Conservation (phyloP, 2,888 invertebrate genomes). For the Caradrina kadenii region DNA sequence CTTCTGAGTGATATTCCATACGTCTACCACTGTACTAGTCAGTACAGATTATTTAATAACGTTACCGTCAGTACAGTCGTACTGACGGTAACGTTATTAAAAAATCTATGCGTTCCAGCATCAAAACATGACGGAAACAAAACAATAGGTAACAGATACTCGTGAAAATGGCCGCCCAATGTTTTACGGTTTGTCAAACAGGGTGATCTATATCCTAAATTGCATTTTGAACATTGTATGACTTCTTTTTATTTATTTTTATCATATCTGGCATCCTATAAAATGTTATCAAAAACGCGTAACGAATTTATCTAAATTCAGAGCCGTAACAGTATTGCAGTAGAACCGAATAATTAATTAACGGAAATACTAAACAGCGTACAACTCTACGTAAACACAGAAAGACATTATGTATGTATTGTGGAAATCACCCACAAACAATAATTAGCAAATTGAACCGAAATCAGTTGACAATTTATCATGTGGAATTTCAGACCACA, state of each 20-base stretch:
- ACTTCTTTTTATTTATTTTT: constrained; percentile 29
- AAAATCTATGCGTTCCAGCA: constrained; percentile 40
- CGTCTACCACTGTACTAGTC: background rate
- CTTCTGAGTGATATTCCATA: constrained; percentile 13
- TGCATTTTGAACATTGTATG: constrained; percentile 20
- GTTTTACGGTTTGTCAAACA: constrained; percentile 44
- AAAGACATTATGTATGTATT: constrained; percentile 46
- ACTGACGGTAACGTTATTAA: constrained; percentile 25
- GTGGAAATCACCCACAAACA: constrained; percentile 71
- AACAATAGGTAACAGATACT: constrained; percentile 48
- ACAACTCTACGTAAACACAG: constrained; percentile 33
- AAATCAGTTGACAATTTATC: constrained; percentile 80
- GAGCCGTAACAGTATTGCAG: background rate
- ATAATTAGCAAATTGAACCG: constrained; percentile 77
- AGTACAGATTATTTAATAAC: too few relatives aligned
- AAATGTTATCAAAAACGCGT: constrained; percentile 15
- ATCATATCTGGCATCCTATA: constrained; percentile 8
- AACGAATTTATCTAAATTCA: constrained; percentile 24
- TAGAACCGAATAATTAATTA: background rate
- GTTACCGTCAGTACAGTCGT: too few relatives aligned
- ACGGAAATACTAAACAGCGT: constrained; percentile 14
- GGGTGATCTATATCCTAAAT: constrained; percentile 42
- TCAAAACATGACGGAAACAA: constrained; percentile 42
- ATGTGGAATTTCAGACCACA: constrained; percentile 76
- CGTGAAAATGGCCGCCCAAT: constrained; percentile 31